Percentiles rank a stretch among this genome's conserved stretches.
phyloP scores from a whole-genome alignment of 2,888 invertebrate species.

The Gasteruption jaculator region DNA sequence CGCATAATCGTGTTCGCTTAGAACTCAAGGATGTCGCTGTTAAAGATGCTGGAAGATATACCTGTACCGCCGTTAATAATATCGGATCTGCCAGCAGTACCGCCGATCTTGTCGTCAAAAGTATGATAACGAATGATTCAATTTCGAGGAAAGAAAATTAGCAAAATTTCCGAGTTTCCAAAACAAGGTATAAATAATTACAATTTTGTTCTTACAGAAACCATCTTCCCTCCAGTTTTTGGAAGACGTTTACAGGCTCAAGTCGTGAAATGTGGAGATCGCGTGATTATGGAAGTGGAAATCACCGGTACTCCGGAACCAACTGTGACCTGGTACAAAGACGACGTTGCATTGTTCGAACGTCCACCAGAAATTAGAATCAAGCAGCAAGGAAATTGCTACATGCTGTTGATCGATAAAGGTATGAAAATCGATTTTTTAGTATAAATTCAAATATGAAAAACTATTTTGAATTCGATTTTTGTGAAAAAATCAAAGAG shows the following conservation, averaged over 20 bases:
- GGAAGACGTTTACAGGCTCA: conserved; percentile 73
- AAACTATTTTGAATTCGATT: no score
- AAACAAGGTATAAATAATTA: conserved; percentile 4
- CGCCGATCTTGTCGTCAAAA: conserved; percentile 78
- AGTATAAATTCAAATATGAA: no score
- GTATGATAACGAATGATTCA: conserved; percentile 49
- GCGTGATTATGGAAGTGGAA: conserved; percentile 71
- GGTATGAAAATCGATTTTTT: conserved; percentile 56
- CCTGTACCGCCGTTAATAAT: conserved; percentile 71
- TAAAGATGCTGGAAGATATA: conserved; percentile 74
- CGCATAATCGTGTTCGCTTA: conserved; percentile 64
- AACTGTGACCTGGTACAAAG: conserved; percentile 69
- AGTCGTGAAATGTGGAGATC: conserved; percentile 67
- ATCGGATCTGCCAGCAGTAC: conserved; percentile 71
- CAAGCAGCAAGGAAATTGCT: conserved; percentile 64
- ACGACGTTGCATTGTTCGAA: conserved; percentile 62
- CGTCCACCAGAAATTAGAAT: conserved; percentile 56
- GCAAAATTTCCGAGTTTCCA: conserved; percentile 1
- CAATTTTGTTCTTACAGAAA: conserved; percentile 55
- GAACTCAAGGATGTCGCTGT: conserved; percentile 63
- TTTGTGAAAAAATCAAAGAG: no score
- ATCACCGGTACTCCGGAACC: conserved; percentile 76
- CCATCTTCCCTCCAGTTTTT: conserved; percentile 76
- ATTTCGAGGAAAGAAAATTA: background rate
- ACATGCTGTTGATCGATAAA: conserved; percentile 68